These are phyloP conservation scores for Micoletzkya japonica DNA, from an alignment of 2,888 invertebrate genomes.

Conservation along the genomic window DNA sequence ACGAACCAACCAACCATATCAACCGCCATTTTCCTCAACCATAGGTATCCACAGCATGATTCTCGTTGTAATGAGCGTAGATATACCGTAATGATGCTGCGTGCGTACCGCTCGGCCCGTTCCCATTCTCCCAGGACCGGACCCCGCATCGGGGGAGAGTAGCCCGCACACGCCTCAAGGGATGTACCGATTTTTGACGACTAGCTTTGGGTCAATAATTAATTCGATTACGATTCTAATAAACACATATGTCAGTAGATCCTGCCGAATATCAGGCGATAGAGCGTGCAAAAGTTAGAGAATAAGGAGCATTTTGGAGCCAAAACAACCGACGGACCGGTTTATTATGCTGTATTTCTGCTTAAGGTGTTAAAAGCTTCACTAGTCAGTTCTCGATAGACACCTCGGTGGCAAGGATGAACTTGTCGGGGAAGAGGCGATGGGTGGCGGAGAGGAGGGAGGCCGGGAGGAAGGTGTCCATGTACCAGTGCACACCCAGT, in stretches of 20 bases:
- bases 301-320: too few species aligned
- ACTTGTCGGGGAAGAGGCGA: conserved; percentile 13
- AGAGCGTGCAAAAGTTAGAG: too few species aligned
- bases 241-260: too few species aligned
- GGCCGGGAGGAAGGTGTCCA: background rate
- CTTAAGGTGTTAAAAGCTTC: background rate
- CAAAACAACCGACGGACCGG: background rate
- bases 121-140: conserved; percentile 12
- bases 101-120: conserved; percentile 11
- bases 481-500: conserved; percentile 22
- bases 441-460: conserved; percentile 2
- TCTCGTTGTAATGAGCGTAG: too few species aligned
- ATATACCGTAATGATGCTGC: conserved; percentile 12
- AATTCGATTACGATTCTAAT: too few species aligned
- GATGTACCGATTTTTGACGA: background rate
- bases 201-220: too few species aligned
- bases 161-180: conserved; percentile 16
- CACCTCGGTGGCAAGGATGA: conserved; percentile 27
- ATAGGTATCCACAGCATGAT: too few species aligned
- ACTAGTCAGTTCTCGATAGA: background rate
- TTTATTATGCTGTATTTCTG: background rate
- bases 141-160: background rate
- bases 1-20: too few species aligned
- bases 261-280: too few species aligned
- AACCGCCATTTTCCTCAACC: too few species aligned